Base-by-base conservation (phyloP, 37 sponge, comb jelly and placozoan species). In the Spongilla lacustris region DNA sequence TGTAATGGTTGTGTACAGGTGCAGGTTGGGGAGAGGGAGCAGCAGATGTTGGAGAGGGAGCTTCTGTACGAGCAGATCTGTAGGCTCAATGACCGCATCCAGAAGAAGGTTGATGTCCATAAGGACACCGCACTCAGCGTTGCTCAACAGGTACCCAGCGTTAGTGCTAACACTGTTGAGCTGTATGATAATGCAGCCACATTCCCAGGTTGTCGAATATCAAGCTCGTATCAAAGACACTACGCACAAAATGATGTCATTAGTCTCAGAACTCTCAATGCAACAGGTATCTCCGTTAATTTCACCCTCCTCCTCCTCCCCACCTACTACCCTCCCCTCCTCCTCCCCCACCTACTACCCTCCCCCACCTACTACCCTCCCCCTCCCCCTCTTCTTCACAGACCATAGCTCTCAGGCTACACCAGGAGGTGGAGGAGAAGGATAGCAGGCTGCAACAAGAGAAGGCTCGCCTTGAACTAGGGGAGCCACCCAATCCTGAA, bases 261-360 rank as follows among this genome's bases (percentile, higher is more conserved):
- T 94, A 0, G 90, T 99, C 22, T 97, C 99, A 5, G 97, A 99
- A 50, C 85, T 99, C 17, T 91, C 98, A 33, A 95, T 99, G 98
- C 85, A 92, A 22, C 97, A 96, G 91, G 97, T 94, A 38, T 9
- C 4, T 5, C 11, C 3, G 3, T 9, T 41, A 3, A 3, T 6
- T 6, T 9, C 6, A 4, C 4, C 25, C 25, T 69, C 27, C 27
- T 69, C 27, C 27, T 9, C 27, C 27, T 10, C 4, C 27, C 27
- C 4, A 25, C 11, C 3, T 41, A 41, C 6, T 6, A 3, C 41
- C 41, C 3, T 41, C 70, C 4, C 25, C 25, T 69, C 27, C 27
- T 69, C 27, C 27, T 9, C 27, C 27, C 3, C 4, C 27, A 69
- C 27, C 70, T 66, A 66, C n/a, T n/a, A n/a, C n/a, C n/a, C n/a